Evolutionary conservation across 30 jellyfish, hydroid and myxozoan genomes (phyloP), one percentile per base, ranked within the genome.

Genomic region (Mastigias papua): DNA sequence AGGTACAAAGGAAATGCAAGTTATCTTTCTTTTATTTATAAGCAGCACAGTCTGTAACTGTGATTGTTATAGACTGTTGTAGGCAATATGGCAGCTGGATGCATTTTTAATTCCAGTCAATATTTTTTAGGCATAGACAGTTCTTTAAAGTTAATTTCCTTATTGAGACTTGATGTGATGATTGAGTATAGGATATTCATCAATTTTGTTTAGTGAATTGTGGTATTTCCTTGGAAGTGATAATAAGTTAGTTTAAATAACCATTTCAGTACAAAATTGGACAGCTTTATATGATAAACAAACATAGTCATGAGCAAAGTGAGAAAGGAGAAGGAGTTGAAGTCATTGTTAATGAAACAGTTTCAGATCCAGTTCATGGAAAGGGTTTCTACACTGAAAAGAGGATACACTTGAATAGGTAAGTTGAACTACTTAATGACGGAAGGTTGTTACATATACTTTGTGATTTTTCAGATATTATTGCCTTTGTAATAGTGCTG

Each of bases 321-420:
- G 97, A 96, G 30, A 91, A 96, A 50, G 99, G 99, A 10, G 99
- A 96, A 87, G 99, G 99, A 1, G 99, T 96, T 6, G 99, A 96
- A 61, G 99, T 96, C 11, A 92, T 96, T 28, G 82, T 42, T 23
- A 96, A 96, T 65, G 97, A 96, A 49, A 71, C 93, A 35, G 89
- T 86, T 54, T 6, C 68, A 9, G 97, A 96, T 60, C 90, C 87
- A 74, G 77, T 25, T 1, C 96, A 96, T 78, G 99, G 99, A 11
- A 86, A 82, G 16, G 99, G 99, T 49, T 85, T 87, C 58, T 96
- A 51, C 74, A 96, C 99, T 31, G 99, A 96, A 87, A 96, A 96
- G 82, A 76, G 99, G 81, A 94, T 96, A 15, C 88, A 96, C 65
- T 67, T 96, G 28, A 96, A 91, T 69, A 96, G 99, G 99, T 96